A percentile compares a stretch with the other conserved stretches of the same genome.
Evolutionary conservation across 2,797 vertebrate species (phyloP).

Genomic region (Xyrichtys novacula): DNA sequence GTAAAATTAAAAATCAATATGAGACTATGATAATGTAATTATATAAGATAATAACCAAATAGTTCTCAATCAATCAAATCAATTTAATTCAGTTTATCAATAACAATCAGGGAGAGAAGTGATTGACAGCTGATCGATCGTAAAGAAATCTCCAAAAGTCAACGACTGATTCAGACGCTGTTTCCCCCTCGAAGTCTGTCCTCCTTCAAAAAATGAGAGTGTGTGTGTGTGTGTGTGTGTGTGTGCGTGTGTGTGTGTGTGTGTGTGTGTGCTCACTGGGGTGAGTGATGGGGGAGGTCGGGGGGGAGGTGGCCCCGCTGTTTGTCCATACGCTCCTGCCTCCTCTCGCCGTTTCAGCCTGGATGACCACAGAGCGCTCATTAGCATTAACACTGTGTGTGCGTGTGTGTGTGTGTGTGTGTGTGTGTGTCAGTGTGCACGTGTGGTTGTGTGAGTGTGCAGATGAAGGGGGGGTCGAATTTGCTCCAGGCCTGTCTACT

Average conservation of each 20-base stretch:
- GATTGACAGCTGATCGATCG: no score
- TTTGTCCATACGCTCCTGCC: slow-evolving; percentile 87
- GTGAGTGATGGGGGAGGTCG: slow-evolving; percentile 50
- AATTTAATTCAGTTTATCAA: no score
- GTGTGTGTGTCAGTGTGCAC: slow-evolving; percentile 69
- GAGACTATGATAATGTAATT: no score
- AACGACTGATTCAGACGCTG: no score
- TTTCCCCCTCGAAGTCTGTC: no score
- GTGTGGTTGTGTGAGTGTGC: slow-evolving; percentile 72
- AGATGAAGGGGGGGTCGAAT: slow-evolving; percentile 77
- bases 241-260: slow-evolving; percentile 21
- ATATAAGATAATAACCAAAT: no score
- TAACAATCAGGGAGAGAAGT: no score
- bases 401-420: slow-evolving; percentile 72
- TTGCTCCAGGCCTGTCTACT: slow-evolving; percentile 89
- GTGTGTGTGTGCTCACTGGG: slow-evolving; percentile 23
- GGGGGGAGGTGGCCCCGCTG: slow-evolving; percentile 83
- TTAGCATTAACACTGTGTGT: slow-evolving; percentile 85
- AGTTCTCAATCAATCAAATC: no score
- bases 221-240: slow-evolving; percentile 28
- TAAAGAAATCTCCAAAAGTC: no score
- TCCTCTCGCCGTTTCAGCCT: slow-evolving; percentile 87
- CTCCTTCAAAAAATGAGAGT: no score
- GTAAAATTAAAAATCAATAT: no score
- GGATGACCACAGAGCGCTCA: slow-evolving; percentile 87